Base-by-base conservation (phyloP, 2,797 vertebrate genomes). In the Pelobates cultripes region DNA sequence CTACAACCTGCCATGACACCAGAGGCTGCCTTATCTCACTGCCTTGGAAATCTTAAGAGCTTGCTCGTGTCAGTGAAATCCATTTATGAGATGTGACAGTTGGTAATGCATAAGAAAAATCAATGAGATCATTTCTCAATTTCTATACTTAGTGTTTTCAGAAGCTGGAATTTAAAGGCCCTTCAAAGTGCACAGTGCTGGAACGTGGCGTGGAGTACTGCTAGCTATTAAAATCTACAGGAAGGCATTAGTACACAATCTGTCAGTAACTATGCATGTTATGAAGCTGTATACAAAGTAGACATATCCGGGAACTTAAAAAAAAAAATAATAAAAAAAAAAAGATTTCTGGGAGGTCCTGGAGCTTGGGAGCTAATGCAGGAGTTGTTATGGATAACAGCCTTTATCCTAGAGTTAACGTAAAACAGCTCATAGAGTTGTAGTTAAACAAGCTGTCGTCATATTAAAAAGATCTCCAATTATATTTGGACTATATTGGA, bases 71-170 rank as follows among this genome's bases (percentile, higher is more conserved):
- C 77, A 72, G 68, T 84, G 77, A 84, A 76, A 84, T 84, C 73
- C 77, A 84, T 76, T 79, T 79, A 84, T 75, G 69, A 84, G 82
- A 70, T n/a, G 67, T 84, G 82, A 75, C 77, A 84, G 55, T 80
- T 42, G 44, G 63, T 41, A 67, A 72, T 75, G 68, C 68, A 80
- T 43, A 66, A 66, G 77, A 75, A 75, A 72, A 76, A 75, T 79
- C 45, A 40, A 28, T 60, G 44, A 69, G 76, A 73, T 79, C 44
- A 53, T 40, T 47, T 43, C 43, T 43, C 42, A 45, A 79, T 74
- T 79, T 47, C 72, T 79, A 79, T 76, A 72, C 72, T 76, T 84
- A 60, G 73, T 67, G 67, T 42, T 43, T 72, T 53, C 42, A 47
- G 7, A 43, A 43, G 42, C 7, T 79, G 77, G 73, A 72, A 76